These are phyloP conservation scores for Botrylloides violaceus DNA, from an alignment of 23 tunicate species.

Conservation along the genomic window DNA sequence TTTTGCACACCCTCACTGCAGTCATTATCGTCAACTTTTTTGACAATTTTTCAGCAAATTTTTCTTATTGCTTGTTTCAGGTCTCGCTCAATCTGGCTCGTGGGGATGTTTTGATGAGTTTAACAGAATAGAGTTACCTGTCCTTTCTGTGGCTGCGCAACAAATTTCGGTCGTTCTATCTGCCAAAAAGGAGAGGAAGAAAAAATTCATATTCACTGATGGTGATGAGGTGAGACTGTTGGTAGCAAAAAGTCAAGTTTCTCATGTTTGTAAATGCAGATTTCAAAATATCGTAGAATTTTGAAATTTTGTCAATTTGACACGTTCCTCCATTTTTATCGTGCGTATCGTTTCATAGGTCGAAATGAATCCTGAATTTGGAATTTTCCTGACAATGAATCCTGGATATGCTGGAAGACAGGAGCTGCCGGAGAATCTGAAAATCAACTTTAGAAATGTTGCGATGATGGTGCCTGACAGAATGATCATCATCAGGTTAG, in stretches of 20 bases:
- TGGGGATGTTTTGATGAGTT: constrained; percentile 98
- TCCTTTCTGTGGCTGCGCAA: constrained; percentile 92
- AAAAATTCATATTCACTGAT: constrained; percentile 83
- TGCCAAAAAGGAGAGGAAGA: constrained; percentile 84
- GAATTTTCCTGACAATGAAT: constrained; percentile 91
- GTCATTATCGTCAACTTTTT: too few relatives aligned
- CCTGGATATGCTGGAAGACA: constrained; percentile 98
- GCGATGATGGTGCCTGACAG: constrained; percentile 99
- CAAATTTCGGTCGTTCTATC: constrained; percentile 94
- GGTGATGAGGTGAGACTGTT: constrained; percentile 95
- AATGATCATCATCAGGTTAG: constrained; percentile 83
- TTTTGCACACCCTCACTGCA: too few relatives aligned
- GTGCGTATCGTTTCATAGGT: constrained; percentile 30
- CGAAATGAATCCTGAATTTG: constrained; percentile 77
- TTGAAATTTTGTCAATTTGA: not conserved
- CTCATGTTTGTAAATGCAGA: too few relatives aligned
- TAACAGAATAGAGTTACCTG: constrained; percentile 90
- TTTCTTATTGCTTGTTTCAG: too few relatives aligned
- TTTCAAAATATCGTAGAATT: not conserved
- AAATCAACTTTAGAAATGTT: constrained; percentile 87
- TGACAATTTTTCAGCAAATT: not conserved
- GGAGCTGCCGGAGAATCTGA: constrained; percentile 89
- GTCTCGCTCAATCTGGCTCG: constrained; percentile 94
- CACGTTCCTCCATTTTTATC: too few relatives aligned
- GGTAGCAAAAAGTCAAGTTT: too few relatives aligned